Conservation (phyloP, 92 coral and sea anemone genomes). For the Umimayanthus kanabou region DNA sequence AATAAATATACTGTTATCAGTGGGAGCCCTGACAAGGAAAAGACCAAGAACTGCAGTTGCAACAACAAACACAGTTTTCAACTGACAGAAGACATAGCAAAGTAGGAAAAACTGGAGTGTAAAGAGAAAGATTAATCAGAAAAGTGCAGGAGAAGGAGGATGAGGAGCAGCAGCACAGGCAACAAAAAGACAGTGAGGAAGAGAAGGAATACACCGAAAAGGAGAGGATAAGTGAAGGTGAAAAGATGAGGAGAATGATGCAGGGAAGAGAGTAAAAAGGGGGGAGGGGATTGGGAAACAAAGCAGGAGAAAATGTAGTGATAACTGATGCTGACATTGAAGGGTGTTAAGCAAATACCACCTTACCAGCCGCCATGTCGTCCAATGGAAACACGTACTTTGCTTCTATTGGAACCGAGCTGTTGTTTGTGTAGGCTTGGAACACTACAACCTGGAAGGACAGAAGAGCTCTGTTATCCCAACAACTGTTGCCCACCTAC, state of each 20-base stretch:
- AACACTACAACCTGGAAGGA: slow-evolving; percentile 77
- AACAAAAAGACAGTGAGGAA: no score
- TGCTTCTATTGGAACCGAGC: slow-evolving; percentile 89
- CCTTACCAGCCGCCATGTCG: slow-evolving; percentile 96
- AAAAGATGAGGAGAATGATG: no score
- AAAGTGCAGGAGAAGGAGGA: not conserved
- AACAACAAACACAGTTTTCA: not conserved
- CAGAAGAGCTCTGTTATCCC: not conserved
- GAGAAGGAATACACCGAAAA: no score
- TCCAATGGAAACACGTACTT: slow-evolving; percentile 96
- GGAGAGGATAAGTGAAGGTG: no score
- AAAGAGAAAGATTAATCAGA: not conserved
- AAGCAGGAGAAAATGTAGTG: not conserved
- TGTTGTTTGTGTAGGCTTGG: slow-evolving; percentile 88
- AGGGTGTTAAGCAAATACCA: not conserved
- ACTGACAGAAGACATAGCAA: not conserved
- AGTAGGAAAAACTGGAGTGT: not conserved
- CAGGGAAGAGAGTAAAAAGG: no score
- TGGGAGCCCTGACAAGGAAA: no score
- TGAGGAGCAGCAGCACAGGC: no score
- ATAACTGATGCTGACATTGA: not conserved
- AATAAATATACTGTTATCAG: no score
- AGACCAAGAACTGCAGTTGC: not conserved
- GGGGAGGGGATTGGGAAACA: not conserved
- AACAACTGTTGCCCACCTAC: not conserved